A percentile compares a stretch with the other conserved stretches of the same genome.
Evolutionary conservation across 2,888 invertebrate species (phyloP).

Genomic region (Caenorhabditis doughertyi): DNA sequence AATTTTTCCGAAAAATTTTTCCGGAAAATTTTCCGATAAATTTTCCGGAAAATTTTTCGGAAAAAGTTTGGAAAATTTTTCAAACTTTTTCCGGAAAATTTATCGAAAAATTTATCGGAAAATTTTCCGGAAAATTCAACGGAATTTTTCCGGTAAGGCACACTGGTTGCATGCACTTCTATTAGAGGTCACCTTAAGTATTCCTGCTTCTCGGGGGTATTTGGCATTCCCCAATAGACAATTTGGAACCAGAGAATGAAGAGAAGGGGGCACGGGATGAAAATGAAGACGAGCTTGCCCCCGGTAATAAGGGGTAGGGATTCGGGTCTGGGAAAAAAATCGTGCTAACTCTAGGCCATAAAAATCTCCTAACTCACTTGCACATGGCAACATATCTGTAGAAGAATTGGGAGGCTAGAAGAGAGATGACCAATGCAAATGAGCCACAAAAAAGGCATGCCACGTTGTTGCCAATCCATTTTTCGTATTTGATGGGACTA

Average conservation of each 20-base stretch:
- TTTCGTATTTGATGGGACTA: conserved; percentile 11
- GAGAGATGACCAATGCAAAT: conserved; percentile 26
- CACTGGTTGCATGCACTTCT: too few species aligned
- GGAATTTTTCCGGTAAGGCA: too few species aligned
- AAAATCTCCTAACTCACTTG: too few species aligned
- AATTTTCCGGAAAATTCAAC: too few species aligned
- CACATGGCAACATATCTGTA: conserved; percentile 25
- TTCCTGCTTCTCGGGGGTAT: conserved; percentile 25
- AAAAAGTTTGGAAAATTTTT: too few species aligned
- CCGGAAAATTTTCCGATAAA: too few species aligned
- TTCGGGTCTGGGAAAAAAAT: too few species aligned
- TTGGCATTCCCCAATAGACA: conserved; percentile 33
- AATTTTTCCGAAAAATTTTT: too few species aligned
- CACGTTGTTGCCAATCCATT: conserved; percentile 17
- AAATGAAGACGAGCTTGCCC: background rate
- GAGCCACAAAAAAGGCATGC: conserved; percentile 28
- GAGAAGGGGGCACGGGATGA: conserved; percentile 10
- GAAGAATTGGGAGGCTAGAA: conserved; percentile 36
- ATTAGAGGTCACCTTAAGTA: background rate
- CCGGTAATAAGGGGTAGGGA: background rate
- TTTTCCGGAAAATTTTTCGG: too few species aligned
- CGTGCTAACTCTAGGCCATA: too few species aligned
- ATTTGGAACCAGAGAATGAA: conserved; percentile 29
- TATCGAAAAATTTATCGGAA: too few species aligned
- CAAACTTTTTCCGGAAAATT: too few species aligned